Base-by-base conservation (phyloP, 2,797 vertebrate genomes). In the Sebastes variabilis region DNA sequence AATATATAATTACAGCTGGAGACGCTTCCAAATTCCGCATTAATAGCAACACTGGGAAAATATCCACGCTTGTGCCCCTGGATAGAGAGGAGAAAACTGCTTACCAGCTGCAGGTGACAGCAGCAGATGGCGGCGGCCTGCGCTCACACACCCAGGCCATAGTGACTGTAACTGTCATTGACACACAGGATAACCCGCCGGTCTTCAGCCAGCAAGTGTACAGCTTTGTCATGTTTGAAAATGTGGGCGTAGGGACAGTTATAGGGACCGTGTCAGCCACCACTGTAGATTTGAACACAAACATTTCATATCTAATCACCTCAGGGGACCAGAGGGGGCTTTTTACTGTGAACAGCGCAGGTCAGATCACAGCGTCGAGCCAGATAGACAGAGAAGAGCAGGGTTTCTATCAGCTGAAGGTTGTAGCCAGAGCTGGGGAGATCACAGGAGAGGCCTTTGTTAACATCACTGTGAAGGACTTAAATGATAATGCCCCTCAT, bases 181-280 rank as follows among this genome's bases (percentile, higher is more conserved):
- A 99, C 89, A 99, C 97, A 0, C 98, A 99, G 87, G 99, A 99
- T 87, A 99, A 98, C 87, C 98, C 98, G 0, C 98, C 98, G 1
- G 94, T 97, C 20, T 99, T 99, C 84, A 95, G 93, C 81, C 98
- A 98, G 94, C 94, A 81, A 16, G 88, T 55, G 4, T 99, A 99
- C 91, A 98, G 97, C 88, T 99, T 99, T 80, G 98, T 99, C 82
- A 98, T 99, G 85, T 99, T 99, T 95, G 99, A 99, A 94, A 99
- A 99, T 0, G 96, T 98, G 62, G 96, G 94, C 4, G n/a, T 93
- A 0, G 97, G 97, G 34, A 96, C 97, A 3, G 96, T 96, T 0
- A 95, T 99, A 30, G 99, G 99, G 25, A 96, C 96, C 0, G 97
- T 99, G 65, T 97, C 96, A 12, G 98, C 98, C 58, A 96, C 97